Evolutionary conservation across 2,888 invertebrate genomes (phyloP).

Genomic region (Parnassius apollo): DNA sequence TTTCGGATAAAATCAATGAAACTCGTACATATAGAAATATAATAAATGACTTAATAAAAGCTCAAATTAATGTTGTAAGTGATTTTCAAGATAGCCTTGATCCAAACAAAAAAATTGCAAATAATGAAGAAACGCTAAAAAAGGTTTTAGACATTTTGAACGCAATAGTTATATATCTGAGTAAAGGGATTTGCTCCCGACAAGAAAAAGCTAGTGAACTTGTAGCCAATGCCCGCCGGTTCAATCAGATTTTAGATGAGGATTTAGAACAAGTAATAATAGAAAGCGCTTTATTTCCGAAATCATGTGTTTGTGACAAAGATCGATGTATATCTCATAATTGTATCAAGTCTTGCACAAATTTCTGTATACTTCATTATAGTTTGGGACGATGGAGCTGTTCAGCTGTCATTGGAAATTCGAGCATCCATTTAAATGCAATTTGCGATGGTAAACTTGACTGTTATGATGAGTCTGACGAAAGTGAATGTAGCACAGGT

Average conservation of each 20-base stretch:
- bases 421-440: slow-evolving; percentile 45
- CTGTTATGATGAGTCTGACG: slow-evolving; percentile 65
- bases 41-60: slow-evolving; percentile 18
- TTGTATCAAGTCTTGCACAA: slow-evolving; percentile 50
- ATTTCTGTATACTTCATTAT: slow-evolving; percentile 53
- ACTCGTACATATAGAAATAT: slow-evolving; percentile 7
- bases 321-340: slow-evolving; percentile 39
- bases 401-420: slow-evolving; percentile 41
- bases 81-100: slow-evolving; percentile 7
- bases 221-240: slow-evolving; percentile 12
- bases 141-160: slow-evolving; percentile 14
- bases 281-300: slow-evolving; percentile 26
- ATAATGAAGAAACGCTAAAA: slow-evolving; percentile 3
- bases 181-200: slow-evolving; percentile 16
- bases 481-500: slow-evolving; percentile 53
- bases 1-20: slow-evolving; percentile 14
- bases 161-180: slow-evolving; percentile 16
- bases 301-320: slow-evolving; percentile 47
- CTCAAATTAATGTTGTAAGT: slow-evolving; percentile 16
- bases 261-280: slow-evolving; percentile 18
- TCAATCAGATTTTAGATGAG: slow-evolving; percentile 17
- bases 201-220: slow-evolving; percentile 15
- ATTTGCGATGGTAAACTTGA: slow-evolving; percentile 70
- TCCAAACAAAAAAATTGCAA: slow-evolving; percentile 4
- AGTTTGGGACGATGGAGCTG: slow-evolving; percentile 54